phyloP scores from a whole-genome alignment of 2,888 invertebrate species.

The Papilio gigon region DNA sequence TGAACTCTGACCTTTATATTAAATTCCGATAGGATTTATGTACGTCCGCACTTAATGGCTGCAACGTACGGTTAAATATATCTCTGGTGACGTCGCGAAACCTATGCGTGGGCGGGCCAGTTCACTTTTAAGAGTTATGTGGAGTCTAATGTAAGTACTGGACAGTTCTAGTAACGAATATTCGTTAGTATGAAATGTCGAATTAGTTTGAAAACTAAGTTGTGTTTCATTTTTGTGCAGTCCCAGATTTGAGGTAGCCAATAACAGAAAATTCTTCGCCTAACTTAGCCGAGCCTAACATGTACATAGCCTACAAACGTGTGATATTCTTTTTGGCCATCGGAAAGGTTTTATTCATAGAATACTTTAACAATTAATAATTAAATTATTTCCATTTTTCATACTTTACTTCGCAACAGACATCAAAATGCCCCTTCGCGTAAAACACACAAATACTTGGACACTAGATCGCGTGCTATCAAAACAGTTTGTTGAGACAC shows the following conservation, averaged over 20 bases:
- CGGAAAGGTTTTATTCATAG: too few species aligned
- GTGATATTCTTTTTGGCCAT: too few species aligned
- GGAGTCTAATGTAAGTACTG: neutral
- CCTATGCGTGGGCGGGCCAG: neutral
- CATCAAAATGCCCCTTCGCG: neutral
- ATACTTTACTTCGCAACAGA: neutral
- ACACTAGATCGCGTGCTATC: constrained; percentile 5
- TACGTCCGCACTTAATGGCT: constrained; percentile 26
- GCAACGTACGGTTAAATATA: constrained; percentile 11
- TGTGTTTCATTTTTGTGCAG: neutral
- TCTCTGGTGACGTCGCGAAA: neutral
- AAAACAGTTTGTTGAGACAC: constrained; percentile 34
- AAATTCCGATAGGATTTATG: constrained; percentile 72
- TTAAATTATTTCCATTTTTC: too few species aligned
- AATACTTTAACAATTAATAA: too few species aligned
- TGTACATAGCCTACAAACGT: too few species aligned
- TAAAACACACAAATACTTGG: constrained; percentile 5
- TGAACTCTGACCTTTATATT: constrained; percentile 65
- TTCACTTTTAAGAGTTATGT: constrained; percentile 9
- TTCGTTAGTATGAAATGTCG: neutral
- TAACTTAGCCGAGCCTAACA: too few species aligned
- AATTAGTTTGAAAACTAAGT: neutral
- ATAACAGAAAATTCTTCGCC: neutral
- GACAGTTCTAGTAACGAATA: neutral
- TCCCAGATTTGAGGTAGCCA: neutral